Conservation (phyloP, 1,140 invertebrate genomes). For the Eumaeus atala region DNA sequence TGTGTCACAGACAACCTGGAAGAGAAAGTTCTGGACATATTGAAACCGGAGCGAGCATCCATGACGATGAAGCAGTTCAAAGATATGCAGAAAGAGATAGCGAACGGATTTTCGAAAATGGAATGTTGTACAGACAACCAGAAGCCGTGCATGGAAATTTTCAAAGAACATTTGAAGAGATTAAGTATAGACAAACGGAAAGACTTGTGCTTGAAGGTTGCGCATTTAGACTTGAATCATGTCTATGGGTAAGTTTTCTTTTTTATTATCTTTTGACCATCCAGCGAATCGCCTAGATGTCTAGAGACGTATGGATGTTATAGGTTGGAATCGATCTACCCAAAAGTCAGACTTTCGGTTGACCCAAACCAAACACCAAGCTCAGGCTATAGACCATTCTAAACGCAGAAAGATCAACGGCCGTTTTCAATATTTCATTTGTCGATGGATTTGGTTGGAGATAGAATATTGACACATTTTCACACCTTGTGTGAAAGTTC, state of each 20-base stretch:
- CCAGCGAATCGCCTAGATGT: no score
- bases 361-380: no score
- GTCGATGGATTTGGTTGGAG: no score
- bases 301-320: no score
- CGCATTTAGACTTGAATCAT: slow-evolving; percentile 40
- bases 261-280: no score
- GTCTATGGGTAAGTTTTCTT: slow-evolving; percentile 42
- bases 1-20: slow-evolving; percentile 17
- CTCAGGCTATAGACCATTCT: no score
- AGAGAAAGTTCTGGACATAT: slow-evolving; percentile 20
- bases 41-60: slow-evolving; percentile 20
- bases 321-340: no score
- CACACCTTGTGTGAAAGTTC: no score
- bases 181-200: slow-evolving; percentile 34
- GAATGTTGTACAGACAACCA: slow-evolving; percentile 44
- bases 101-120: slow-evolving; percentile 37
- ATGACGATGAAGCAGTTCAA: slow-evolving; percentile 55
- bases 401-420: no score
- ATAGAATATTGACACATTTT: no score
- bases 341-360: no score
- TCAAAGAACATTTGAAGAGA: slow-evolving; percentile 41
- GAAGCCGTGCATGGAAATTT: slow-evolving; percentile 39
- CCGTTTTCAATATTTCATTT: no score
- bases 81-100: slow-evolving; percentile 51
- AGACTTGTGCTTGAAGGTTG: slow-evolving; percentile 36